Evolutionary conservation across 2,797 vertebrate genomes (phyloP).

Genomic region (Mionectes olivaceus): DNA sequence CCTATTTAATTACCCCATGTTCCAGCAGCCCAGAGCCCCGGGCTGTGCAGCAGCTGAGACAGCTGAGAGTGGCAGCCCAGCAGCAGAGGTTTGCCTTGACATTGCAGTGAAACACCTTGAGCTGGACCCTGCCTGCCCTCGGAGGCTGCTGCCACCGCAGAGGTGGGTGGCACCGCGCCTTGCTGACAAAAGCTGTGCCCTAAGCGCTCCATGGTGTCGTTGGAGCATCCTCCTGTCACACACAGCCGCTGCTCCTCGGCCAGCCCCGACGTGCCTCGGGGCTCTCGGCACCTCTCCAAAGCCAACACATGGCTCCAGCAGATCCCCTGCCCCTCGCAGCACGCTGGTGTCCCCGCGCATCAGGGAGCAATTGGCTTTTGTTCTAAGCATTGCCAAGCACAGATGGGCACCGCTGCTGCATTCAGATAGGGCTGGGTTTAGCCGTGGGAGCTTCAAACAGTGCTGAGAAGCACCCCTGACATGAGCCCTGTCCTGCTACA

Average conservation of each 20-base stretch:
- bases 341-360: not conserved
- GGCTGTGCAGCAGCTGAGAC: not conserved
- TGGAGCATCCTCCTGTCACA: accelerated
- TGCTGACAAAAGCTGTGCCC: not conserved
- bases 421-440: not conserved
- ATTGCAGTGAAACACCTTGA: not conserved
- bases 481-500: not conserved
- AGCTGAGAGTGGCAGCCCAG: not conserved
- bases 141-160: not conserved
- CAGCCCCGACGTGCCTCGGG: accelerated
- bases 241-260: accelerated
- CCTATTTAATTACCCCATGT: not conserved
- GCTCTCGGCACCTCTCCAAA: not conserved
- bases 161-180: not conserved
- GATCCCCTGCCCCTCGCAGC: not conserved
- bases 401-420: not conserved
- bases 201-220: accelerated
- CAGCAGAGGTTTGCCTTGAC: not conserved
- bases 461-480: not conserved
- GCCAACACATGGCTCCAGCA: accelerated
- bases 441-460: not conserved
- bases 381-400: not conserved
- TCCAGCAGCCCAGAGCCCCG: not conserved
- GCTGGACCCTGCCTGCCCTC: not conserved
- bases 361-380: not conserved